Evolutionary conservation across 2,888 invertebrate species (phyloP).

Genomic region (Nephrocerus scutellatus): DNA sequence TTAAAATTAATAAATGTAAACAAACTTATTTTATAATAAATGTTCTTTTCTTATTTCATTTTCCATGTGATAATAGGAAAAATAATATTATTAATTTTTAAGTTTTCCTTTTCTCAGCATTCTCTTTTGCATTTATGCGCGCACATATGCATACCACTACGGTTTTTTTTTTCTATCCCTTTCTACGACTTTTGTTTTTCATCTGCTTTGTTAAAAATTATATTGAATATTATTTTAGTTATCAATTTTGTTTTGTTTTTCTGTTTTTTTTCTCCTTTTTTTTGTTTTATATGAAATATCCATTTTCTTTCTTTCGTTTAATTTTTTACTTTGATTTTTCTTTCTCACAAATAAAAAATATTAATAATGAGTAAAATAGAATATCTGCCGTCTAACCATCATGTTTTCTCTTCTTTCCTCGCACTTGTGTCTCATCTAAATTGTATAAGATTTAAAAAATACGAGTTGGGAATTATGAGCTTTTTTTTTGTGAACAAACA

Average conservation of each 20-base stretch:
- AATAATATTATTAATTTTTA: no score
- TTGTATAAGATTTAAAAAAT: constrained; percentile 7
- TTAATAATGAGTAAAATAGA: constrained; percentile 19
- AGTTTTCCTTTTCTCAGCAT: no score
- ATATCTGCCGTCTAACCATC: constrained; percentile 54
- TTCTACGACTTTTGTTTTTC: constrained; percentile 14
- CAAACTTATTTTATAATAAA: constrained; percentile 14
- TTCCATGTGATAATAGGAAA: no score
- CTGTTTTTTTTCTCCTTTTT: constrained; percentile 20
- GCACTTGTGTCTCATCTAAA: constrained; percentile 50
- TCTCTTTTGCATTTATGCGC: constrained; percentile 1
- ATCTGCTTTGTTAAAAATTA: constrained; percentile 23
- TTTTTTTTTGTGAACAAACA: not conserved
- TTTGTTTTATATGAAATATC: constrained; percentile 24
- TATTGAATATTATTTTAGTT: constrained; percentile 18
- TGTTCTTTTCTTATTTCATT: constrained; percentile 9
- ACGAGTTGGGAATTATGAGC: not conserved
- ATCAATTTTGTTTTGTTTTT: constrained; percentile 12
- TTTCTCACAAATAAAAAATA: constrained; percentile 22
- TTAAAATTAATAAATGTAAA: constrained; percentile 24
- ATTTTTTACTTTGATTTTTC: constrained; percentile 17
- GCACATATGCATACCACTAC: not conserved
- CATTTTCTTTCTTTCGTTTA: not conserved
- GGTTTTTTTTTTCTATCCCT: constrained; percentile 11
- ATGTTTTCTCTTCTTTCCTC: constrained; percentile 67